A percentile compares a stretch with the other conserved stretches of the same genome.
Conservation (phyloP, 2,113 vertebrate species). For the Brevimyrus niger region DNA sequence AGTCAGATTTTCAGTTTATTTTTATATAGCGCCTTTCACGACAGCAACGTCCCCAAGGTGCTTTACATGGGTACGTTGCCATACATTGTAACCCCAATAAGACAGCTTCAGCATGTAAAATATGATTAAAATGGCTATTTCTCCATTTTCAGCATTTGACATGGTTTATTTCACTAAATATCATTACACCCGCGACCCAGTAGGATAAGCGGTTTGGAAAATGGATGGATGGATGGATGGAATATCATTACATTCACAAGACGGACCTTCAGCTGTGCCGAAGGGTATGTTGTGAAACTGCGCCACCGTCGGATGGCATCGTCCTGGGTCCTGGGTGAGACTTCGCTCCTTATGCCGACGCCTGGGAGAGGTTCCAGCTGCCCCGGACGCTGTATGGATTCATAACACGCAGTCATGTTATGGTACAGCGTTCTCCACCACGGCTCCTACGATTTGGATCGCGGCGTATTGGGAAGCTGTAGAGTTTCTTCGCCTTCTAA, state of each 20-base stretch:
- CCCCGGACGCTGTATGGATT: neutral
- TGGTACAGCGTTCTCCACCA: neutral
- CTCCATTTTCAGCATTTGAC: neutral
- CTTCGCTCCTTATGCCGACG: neutral
- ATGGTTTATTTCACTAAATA: neutral
- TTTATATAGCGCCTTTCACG: neutral
- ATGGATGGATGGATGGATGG: no score
- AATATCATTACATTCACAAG: neutral
- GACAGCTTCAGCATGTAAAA: neutral
- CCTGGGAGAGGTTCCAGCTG: neutral
- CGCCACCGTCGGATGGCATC: neutral
- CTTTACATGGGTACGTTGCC: neutral
- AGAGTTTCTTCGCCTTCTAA: neutral
- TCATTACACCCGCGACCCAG: no score
- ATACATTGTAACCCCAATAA: neutral
- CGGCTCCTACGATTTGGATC: neutral
- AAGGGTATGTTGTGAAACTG: neutral
- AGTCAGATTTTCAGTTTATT: neutral
- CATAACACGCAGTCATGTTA: neutral
- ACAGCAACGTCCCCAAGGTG: neutral
- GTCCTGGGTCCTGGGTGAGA: neutral
- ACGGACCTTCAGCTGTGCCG: neutral
- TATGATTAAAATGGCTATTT: neutral
- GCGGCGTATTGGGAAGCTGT: neutral
- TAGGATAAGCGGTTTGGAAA: no score